Base-by-base conservation (phyloP, 2,797 vertebrate genomes). In the Trematomus bernacchii region DNA sequence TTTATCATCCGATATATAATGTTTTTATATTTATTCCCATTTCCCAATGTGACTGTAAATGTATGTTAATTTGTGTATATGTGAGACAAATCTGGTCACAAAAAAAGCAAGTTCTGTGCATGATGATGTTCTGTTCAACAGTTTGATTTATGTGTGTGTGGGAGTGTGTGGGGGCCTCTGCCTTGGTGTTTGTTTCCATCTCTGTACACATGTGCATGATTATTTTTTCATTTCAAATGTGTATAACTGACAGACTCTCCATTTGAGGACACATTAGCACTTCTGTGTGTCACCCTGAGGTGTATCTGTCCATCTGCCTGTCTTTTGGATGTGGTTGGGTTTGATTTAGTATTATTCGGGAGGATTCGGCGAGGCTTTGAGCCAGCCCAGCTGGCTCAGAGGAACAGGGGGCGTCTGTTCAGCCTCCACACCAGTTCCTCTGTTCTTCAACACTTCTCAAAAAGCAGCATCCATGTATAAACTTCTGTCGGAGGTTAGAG, bases 321-420 rank as follows among this genome's bases (percentile, higher is more conserved):
- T 60, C 43, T 76, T 46, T 13, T 47, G 59, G 27, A 64, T 79
- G 65, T 52, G 70, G 71, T 46, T 40, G 66, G 52, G 55, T 81
- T 83, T 73, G 70, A 83, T 79, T 89, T 73, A 60, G 74, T 40
- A 55, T 91, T 70, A 70, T 76, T 33, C 66, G 43, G 50, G 42
- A 78, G 77, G 80, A 74, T 54, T 58, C 30, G 64, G 48, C 43
- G 23, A 10, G 67, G 80, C 83, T 80, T 3, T 1, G 18, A 79
- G 85, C 89, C 88, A 91, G 86, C 77, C 85, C 90, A 92, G 91
- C 91, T 93, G 92, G 72, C 82, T 76, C 69, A 1, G 69, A 52
- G 79, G 84, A 90, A 93, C 84, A 89, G 65, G 79, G 83, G 77
- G 77, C 75, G 65, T 91, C 87, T 91, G 81, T 92, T 89, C 83